Conservation (phyloP, 53 echinoderm and acorn worm genomes). For the Apostichopus leukothele region DNA sequence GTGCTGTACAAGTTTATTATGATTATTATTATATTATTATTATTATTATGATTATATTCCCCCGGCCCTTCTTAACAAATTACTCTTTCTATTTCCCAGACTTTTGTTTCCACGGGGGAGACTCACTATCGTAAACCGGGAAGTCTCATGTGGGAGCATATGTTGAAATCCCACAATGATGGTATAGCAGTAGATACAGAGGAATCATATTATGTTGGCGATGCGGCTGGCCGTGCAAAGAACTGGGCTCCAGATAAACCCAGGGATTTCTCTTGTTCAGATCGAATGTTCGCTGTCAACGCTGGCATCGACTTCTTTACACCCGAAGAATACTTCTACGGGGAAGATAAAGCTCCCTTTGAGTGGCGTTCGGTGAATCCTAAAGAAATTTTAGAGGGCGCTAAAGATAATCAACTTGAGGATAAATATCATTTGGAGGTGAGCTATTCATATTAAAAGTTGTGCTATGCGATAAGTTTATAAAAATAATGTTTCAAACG, state of each 20-base stretch:
- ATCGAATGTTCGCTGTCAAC: conserved; percentile 93
- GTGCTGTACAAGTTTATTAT: too few species aligned
- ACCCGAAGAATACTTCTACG: conserved; percentile 84
- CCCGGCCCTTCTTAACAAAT: too few species aligned
- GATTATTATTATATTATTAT: too few species aligned
- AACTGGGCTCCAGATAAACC: conserved; percentile 86
- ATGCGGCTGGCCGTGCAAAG: conserved; percentile 89
- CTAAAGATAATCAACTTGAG: conserved; percentile 16
- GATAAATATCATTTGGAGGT: conserved; percentile 75
- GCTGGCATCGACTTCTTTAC: conserved; percentile 76
- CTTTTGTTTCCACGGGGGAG: conserved; percentile 82
- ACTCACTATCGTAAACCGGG: conserved; percentile 82
- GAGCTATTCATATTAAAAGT: too few species aligned
- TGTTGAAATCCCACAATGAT: conserved; percentile 68
- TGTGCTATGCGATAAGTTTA: too few species aligned
- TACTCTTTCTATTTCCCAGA: conserved; percentile 46
- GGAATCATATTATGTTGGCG: conserved; percentile 79
- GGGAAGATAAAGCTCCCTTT: conserved; percentile 65
- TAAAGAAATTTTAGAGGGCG: conserved; percentile 54
- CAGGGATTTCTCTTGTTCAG: conserved; percentile 86
- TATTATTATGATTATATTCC: too few species aligned
- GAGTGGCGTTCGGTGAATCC: conserved; percentile 84
- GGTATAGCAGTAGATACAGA: conserved; percentile 63
- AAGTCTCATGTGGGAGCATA: conserved; percentile 75
- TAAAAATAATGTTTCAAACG: too few species aligned